These are phyloP conservation scores for Canis aureus DNA, from an alignment of 2,113 vertebrate species.

Conservation along the genomic window DNA sequence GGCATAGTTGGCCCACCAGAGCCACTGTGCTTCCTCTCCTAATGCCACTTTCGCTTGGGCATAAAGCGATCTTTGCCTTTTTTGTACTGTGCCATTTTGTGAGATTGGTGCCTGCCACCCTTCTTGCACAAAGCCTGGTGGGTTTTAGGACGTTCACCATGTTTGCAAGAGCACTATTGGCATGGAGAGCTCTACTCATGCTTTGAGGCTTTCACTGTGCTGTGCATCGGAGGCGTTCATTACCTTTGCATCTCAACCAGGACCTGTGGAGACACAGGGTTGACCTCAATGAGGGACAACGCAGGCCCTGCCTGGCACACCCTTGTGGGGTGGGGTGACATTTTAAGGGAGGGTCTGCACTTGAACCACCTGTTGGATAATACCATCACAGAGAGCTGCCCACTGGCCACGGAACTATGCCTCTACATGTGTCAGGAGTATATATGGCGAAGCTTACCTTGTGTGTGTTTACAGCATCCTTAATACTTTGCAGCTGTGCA, in stretches of 20 bases:
- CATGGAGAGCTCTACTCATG: rapidly evolving
- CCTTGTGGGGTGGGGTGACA: background rate
- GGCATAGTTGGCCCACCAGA: background rate
- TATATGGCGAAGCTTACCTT: background rate
- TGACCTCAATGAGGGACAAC: background rate
- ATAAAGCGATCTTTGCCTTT: background rate
- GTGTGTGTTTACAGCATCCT: slow-evolving; percentile 7
- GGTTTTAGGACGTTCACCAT: background rate
- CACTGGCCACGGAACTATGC: background rate
- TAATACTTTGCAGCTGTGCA: slow-evolving; percentile 65
- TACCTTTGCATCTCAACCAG: background rate
- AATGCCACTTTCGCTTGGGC: background rate
- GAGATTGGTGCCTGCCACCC: background rate
- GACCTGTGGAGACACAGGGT: background rate
- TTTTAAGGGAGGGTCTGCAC: background rate
- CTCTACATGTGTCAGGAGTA: background rate
- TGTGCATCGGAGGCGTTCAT: background rate
- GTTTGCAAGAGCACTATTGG: background rate
- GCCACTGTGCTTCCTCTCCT: background rate
- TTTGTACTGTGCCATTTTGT: background rate
- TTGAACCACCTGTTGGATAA: background rate
- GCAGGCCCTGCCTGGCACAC: background rate
- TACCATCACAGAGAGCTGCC: background rate
- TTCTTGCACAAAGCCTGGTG: background rate
- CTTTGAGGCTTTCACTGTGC: background rate